phyloP scores from a whole-genome alignment of 64 coral and sea anemone genomes.

The Dendrophyllia cribrosa region DNA sequence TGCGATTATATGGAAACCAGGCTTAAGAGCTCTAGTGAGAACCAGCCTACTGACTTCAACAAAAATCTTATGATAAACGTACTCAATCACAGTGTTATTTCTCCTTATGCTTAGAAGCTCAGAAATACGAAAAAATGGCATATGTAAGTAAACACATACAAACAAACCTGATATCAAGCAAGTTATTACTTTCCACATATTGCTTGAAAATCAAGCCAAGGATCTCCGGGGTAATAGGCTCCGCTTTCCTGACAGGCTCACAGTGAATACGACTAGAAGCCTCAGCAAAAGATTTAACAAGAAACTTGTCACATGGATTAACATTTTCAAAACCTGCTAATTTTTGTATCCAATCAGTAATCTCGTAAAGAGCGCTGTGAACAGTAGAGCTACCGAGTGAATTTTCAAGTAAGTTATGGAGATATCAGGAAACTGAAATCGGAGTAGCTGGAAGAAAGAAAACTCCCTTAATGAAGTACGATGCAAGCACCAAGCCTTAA shows the following conservation, averaged over 20 bases:
- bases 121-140: neutral
- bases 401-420: neutral
- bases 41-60: neutral
- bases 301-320: neutral
- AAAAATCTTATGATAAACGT: conserved; percentile 7
- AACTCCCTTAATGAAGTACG: neutral
- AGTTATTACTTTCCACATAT: neutral
- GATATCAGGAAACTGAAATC: neutral
- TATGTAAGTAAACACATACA: neutral
- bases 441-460: neutral
- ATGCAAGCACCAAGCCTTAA: neutral
- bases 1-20: too few relatives aligned
- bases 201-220: neutral
- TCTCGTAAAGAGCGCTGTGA: neutral
- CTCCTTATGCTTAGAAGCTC: neutral
- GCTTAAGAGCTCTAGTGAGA: too few relatives aligned
- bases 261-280: neutral
- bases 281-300: conserved; percentile 11
- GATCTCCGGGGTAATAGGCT: neutral
- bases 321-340: conserved; percentile 5
- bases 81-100: neutral
- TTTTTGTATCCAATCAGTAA: neutral
- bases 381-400: neutral
- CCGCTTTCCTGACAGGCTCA: neutral
- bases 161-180: neutral